These are phyloP conservation scores for Aphodius granarius DNA, from an alignment of 2,888 invertebrate species.

Conservation along the genomic window DNA sequence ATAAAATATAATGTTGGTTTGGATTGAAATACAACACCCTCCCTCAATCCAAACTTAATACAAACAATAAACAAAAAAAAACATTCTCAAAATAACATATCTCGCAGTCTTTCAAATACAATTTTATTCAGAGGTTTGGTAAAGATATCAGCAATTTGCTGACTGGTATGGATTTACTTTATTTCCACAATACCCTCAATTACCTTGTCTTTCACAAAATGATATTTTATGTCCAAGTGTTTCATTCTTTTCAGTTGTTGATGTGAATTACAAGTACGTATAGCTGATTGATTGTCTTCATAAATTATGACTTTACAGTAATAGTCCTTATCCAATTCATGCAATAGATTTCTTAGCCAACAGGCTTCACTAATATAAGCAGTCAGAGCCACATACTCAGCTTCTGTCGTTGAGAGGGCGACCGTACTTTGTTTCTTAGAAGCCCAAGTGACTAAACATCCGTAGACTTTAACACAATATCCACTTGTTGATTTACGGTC, in stretches of 20 bases:
- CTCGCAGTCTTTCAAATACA: too few species aligned
- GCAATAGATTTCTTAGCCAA: background rate
- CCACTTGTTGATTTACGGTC: too few species aligned
- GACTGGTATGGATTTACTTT: too few species aligned
- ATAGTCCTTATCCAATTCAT: background rate
- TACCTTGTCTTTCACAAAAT: background rate
- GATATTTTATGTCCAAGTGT: conserved; percentile 7
- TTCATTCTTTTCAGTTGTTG: conserved; percentile 4
- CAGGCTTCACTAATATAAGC: background rate
- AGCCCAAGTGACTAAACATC: background rate
- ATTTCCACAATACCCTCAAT: too few species aligned
- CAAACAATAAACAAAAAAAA: too few species aligned
- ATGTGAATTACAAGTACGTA: conserved; percentile 1
- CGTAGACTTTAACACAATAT: background rate
- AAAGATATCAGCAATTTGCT: too few species aligned
- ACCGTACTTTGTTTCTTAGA: conserved; percentile 4
- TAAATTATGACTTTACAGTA: background rate
- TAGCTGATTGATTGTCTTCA: background rate
- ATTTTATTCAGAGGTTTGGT: too few species aligned
- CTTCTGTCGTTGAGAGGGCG: conserved; percentile 1
- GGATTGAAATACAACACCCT: too few species aligned
- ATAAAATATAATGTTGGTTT: too few species aligned
- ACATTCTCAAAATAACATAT: too few species aligned
- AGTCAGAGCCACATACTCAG: conserved; percentile 6
- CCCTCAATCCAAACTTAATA: too few species aligned